Conservation (phyloP, 2,797 vertebrate genomes). For the Graptemys geographica region DNA sequence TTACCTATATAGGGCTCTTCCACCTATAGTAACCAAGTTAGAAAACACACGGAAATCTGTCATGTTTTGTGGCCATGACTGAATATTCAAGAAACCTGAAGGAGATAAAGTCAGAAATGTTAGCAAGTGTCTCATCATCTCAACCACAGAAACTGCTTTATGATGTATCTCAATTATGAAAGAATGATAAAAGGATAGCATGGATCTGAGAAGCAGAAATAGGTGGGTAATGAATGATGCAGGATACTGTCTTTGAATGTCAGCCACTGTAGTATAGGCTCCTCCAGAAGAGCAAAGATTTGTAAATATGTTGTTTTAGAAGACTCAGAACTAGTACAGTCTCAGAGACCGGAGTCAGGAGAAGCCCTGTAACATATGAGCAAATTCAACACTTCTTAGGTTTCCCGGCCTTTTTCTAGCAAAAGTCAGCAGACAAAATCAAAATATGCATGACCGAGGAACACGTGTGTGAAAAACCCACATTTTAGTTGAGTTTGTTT, state of each 20-base stretch:
- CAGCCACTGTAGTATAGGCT: background rate
- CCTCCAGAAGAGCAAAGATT: background rate
- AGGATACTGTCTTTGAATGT: background rate
- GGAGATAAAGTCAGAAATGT: background rate
- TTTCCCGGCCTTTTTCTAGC: background rate
- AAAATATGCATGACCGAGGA: background rate
- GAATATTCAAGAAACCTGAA: conserved; percentile 95
- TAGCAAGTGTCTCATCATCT: background rate
- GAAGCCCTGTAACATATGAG: background rate
- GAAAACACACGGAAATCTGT: conserved; percentile 97
- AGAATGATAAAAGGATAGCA: background rate
- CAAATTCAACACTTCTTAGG: background rate
- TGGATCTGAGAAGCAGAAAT: background rate
- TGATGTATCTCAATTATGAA: background rate
- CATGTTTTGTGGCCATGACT: conserved; percentile 98
- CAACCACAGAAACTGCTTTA: background rate
- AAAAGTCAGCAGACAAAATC: background rate
- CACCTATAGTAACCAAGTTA: conserved; percentile 94
- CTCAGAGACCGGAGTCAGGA: background rate
- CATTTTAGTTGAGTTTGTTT: background rate
- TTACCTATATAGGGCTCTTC: conserved; percentile 94
- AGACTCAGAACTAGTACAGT: background rate
- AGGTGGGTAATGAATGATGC: background rate
- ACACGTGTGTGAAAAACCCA: background rate
- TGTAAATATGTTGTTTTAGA: background rate